Percentiles rank a stretch among this genome's conserved stretches.
Conservation (phyloP, 2,113 vertebrate species). For the Origma solitaria region DNA sequence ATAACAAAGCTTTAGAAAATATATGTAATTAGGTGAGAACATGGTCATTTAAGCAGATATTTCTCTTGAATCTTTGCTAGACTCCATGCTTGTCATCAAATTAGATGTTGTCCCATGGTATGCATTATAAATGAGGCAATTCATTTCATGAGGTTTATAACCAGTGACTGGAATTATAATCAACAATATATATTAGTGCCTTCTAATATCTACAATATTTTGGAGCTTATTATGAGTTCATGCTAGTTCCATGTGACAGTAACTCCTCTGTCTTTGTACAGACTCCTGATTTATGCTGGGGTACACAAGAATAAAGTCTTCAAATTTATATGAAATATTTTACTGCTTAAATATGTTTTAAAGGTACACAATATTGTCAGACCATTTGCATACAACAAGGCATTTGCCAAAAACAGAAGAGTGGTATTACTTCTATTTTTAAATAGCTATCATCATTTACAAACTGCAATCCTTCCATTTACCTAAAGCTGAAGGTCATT, state of each 20-base stretch:
- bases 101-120: constrained; percentile 46
- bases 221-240: not conserved
- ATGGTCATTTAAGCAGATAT: constrained; percentile 23
- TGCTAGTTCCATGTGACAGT: not conserved
- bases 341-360: not conserved
- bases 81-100: constrained; percentile 42
- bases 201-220: constrained; percentile 31
- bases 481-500: not conserved
- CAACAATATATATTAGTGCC: constrained; percentile 34
- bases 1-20: constrained; percentile 29
- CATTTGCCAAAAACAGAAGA: not conserved
- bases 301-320: not conserved
- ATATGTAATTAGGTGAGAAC: constrained; percentile 35
- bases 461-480: not conserved
- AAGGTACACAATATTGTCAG: not conserved
- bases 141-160: constrained; percentile 55
- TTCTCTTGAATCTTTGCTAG: constrained; percentile 35
- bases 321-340: not conserved
- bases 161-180: constrained; percentile 54
- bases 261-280: not conserved
- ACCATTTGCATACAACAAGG: not conserved
- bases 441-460: not conserved
- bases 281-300: not conserved
- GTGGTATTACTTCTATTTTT: not conserved
- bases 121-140: constrained; percentile 40